Evolutionary conservation across 2,888 invertebrate species (phyloP), one percentile per base, ranked within the genome.

Genomic region (Xylophagus ater): DNA sequence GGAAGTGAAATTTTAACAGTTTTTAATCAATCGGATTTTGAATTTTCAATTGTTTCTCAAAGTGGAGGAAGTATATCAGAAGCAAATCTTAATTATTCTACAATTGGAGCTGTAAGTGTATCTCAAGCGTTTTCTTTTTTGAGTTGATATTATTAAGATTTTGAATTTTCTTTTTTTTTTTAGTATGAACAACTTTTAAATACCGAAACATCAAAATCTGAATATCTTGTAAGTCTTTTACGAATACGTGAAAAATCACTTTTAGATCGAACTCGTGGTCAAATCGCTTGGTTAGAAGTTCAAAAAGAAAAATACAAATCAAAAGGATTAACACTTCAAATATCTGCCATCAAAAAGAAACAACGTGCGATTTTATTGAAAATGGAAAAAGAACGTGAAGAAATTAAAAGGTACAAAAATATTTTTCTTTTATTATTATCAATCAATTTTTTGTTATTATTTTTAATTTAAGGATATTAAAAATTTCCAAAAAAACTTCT

Each of bases 181-280:
- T 39, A 69, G 69, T 67, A 74, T 55, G 74, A 74, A 43, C 72
- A 74, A 53, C 63, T 81, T 50, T 73, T 78, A 48, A 74, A 73
- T 55, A 78, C 78, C 50, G 81, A 82, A 59, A 75, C 76, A 49
- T 63, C 70, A 12, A 66, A 79, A 53, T 71, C 76, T 3, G 73
- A 78, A 49, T 75, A 81, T 58, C 67, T 81, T 51, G 69, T 73
- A 45, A 69, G 75, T 30, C 60, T 80, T 28, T 66, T 82, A 31
- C 75, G 76, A 56, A 70, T 79, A 37, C 67, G 78, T 6, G 79
- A 81, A 55, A 75, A 76, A 52, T 72, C 76, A 1, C 57, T 81
- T 37, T 66, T 76, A 25, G 78, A 81, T 59, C 70, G 78, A 47
- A 76, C 78, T 2, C 76, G 74, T 56, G 71, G 72, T 2, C 75